These are phyloP conservation scores for Morone saxatilis DNA, from an alignment of 2,113 vertebrate genomes.

Conservation along the genomic window DNA sequence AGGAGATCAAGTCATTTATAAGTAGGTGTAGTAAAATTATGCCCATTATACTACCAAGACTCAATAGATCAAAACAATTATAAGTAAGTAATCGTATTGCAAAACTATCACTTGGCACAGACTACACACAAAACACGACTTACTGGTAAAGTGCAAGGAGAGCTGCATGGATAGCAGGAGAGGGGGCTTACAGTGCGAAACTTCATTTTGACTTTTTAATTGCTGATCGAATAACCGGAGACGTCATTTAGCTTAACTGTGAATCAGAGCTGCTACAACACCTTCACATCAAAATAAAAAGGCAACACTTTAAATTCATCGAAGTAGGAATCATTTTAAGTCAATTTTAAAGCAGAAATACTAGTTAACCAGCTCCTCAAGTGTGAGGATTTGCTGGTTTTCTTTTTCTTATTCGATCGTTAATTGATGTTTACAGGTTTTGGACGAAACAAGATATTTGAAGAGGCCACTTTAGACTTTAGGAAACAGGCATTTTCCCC, in stretches of 20 bases:
- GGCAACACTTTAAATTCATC: not conserved
- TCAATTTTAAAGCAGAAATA: not conserved
- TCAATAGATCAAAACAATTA: constrained; percentile 35
- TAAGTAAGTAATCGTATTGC: constrained; percentile 42
- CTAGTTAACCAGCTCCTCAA: not conserved
- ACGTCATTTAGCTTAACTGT: constrained; percentile 72
- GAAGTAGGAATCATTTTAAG: not conserved
- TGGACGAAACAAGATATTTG: not conserved
- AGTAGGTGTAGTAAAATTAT: constrained; percentile 44
- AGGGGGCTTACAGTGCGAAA: constrained; percentile 50
- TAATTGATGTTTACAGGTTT: not conserved
- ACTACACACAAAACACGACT: constrained; percentile 75
- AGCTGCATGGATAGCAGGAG: constrained; percentile 53
- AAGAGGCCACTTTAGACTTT: not conserved
- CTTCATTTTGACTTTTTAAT: constrained; percentile 25
- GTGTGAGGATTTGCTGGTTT: not conserved
- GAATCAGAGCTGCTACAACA: constrained; percentile 51
- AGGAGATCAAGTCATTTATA: constrained; percentile 41
- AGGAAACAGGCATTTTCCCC: not conserved
- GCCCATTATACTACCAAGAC: constrained; percentile 48
- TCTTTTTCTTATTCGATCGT: not conserved
- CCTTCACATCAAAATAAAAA: not conserved
- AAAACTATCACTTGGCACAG: constrained; percentile 76
- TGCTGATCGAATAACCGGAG: constrained; percentile 53
- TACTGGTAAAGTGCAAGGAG: constrained; percentile 82